A percentile compares a stretch with the other conserved stretches of the same genome.
Conservation (phyloP, 2,113 vertebrate genomes). For the Pungitius pungitius region DNA sequence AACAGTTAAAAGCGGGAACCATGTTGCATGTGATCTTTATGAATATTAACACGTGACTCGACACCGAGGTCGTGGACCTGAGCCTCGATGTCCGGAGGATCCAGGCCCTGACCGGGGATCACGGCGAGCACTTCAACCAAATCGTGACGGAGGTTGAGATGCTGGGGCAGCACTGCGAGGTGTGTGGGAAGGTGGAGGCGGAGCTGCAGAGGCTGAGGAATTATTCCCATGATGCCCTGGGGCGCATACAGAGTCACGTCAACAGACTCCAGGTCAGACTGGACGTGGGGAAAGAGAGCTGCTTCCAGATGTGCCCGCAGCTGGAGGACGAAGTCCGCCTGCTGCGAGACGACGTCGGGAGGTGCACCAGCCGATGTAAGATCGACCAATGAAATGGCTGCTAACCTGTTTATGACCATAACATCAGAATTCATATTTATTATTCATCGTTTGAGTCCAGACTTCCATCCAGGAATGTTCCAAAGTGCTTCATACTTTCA, state of each 20-base stretch:
- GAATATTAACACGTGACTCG: not conserved
- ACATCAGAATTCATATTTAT: not conserved
- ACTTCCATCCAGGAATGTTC: too few relatives aligned
- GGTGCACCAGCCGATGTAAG: conserved; percentile 72
- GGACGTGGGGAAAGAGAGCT: conserved; percentile 68
- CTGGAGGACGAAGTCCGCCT: conserved; percentile 79
- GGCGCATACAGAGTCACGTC: conserved; percentile 77
- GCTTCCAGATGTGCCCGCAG: conserved; percentile 76
- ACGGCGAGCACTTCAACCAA: conserved; percentile 77
- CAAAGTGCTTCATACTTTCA: too few relatives aligned
- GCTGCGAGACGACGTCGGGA: conserved; percentile 79
- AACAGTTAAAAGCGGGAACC: too few relatives aligned
- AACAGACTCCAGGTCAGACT: conserved; percentile 54
- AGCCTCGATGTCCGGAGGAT: conserved; percentile 76
- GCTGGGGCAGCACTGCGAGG: conserved; percentile 74
- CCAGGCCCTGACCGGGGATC: conserved; percentile 74
- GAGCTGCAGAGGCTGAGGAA: conserved; percentile 82
- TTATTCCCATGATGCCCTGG: conserved; percentile 79
- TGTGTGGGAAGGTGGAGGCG: conserved; percentile 69
- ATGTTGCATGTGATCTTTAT: not conserved
- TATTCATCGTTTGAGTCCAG: too few relatives aligned
- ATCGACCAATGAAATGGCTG: not conserved
- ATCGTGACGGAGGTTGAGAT: conserved; percentile 74
- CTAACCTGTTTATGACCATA: not conserved
- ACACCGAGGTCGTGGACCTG: conserved; percentile 77